A percentile compares a stretch with the other conserved stretches of the same genome.
phyloP scores from a whole-genome alignment of 2,888 invertebrate species.

The Caenorhabditis doughertyi region DNA sequence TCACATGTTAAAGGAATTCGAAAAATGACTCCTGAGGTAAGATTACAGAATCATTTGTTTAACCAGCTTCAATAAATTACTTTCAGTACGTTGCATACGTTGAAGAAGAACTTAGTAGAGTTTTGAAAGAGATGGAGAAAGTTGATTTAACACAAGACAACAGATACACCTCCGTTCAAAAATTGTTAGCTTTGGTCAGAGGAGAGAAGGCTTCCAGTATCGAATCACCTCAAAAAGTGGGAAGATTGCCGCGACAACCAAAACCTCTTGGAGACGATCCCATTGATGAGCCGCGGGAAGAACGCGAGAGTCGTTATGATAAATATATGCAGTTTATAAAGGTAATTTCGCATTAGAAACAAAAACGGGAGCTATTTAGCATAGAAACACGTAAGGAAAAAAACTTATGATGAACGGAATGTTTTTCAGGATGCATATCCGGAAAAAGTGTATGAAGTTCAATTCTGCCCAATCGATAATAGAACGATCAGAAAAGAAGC shows the following conservation, averaged over 20 bases:
- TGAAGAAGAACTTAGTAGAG: not conserved
- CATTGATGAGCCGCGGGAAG: conserved; percentile 17
- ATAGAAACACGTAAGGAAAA: too few species aligned
- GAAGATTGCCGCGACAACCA: too few species aligned
- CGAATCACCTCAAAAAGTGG: not conserved
- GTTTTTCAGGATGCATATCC: conserved; percentile 25
- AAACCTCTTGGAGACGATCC: not conserved
- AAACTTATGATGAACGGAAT: too few species aligned
- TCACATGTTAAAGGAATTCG: conserved; percentile 24
- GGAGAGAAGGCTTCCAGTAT: not conserved
- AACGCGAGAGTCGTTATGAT: conserved; percentile 4
- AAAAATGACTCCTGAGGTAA: conserved; percentile 45
- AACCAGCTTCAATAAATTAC: too few species aligned
- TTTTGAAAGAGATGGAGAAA: conserved; percentile 32
- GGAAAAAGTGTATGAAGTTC: not conserved
- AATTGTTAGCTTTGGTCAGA: conserved; percentile 26
- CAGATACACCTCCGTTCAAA: conserved; percentile 21
- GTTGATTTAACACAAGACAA: not conserved
- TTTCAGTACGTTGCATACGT: conserved; percentile 43
- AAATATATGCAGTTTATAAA: not conserved
- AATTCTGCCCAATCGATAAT: not conserved
- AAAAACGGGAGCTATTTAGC: too few species aligned
- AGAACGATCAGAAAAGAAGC: conserved; percentile 27
- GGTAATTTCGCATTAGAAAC: not conserved
- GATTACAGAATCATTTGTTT: too few species aligned